Evolutionary conservation across 2,113 vertebrate genomes (phyloP).

Genomic region (Pteruthius melanotis): DNA sequence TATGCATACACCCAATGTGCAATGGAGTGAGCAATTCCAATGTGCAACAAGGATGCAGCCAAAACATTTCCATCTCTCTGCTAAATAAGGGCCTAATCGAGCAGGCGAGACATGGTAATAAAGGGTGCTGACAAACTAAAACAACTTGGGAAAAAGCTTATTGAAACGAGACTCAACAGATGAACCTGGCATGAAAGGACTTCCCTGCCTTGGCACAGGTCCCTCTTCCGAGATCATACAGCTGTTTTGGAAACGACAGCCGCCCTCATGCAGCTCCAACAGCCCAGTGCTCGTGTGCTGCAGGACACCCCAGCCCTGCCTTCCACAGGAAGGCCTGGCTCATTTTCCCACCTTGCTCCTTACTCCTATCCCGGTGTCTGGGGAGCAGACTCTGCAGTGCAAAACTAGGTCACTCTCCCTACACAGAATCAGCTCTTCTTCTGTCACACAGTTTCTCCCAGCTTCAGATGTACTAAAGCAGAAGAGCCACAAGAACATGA

Average conservation of each 20-base stretch:
- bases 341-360: background rate
- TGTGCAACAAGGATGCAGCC: background rate
- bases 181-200: background rate
- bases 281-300: background rate
- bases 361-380: background rate
- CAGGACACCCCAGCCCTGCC: background rate
- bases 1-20: background rate
- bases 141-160: background rate
- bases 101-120: background rate
- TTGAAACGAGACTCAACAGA: background rate
- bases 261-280: background rate
- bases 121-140: background rate
- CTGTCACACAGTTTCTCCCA: background rate
- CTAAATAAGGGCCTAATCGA: background rate
- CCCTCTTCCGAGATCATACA: background rate
- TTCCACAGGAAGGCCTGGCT: background rate
- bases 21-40: background rate
- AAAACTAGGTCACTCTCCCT: background rate
- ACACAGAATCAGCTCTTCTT: background rate
- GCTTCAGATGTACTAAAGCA: background rate
- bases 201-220: background rate
- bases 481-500: background rate
- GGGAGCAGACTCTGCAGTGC: background rate
- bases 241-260: background rate
- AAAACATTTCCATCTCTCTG: background rate